Percentiles rank a stretch among this genome's conserved stretches.
These are phyloP conservation scores for Elanus axillaris DNA, from an alignment of 2,113 vertebrate genomes.

Conservation along the genomic window DNA sequence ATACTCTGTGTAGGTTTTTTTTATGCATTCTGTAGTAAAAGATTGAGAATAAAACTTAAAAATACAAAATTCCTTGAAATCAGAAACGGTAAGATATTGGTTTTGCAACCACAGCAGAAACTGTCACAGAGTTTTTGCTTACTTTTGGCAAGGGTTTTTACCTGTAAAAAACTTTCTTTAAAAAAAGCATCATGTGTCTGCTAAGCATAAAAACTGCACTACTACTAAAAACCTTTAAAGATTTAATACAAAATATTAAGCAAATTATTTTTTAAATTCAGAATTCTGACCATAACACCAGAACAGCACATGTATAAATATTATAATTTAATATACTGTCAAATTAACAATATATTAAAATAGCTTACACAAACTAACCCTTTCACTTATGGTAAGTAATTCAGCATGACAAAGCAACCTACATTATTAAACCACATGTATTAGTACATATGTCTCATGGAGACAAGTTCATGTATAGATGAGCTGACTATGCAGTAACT, in stretches of 20 bases:
- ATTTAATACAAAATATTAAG: neutral
- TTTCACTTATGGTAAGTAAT: neutral
- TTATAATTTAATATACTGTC: neutral
- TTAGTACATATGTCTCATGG: neutral
- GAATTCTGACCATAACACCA: neutral
- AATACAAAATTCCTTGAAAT: neutral
- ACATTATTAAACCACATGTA: neutral
- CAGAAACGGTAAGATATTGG: neutral
- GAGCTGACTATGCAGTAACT: neutral
- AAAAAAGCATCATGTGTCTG: neutral
- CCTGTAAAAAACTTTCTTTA: neutral
- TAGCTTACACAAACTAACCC: neutral
- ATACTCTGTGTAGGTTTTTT: neutral
- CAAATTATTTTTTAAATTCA: neutral
- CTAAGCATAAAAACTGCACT: neutral
- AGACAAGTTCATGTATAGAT: neutral
- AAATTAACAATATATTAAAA: neutral
- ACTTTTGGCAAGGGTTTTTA: neutral
- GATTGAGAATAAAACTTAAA: neutral
- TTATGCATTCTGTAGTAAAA: neutral
- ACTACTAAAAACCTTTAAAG: neutral
- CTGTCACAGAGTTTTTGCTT: neutral
- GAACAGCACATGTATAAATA: neutral
- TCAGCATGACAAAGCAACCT: neutral
- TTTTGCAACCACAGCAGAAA: neutral